Evolutionary conservation across 2,888 invertebrate genomes (phyloP).

Genomic region (Acanthosepion pharaonis): DNA sequence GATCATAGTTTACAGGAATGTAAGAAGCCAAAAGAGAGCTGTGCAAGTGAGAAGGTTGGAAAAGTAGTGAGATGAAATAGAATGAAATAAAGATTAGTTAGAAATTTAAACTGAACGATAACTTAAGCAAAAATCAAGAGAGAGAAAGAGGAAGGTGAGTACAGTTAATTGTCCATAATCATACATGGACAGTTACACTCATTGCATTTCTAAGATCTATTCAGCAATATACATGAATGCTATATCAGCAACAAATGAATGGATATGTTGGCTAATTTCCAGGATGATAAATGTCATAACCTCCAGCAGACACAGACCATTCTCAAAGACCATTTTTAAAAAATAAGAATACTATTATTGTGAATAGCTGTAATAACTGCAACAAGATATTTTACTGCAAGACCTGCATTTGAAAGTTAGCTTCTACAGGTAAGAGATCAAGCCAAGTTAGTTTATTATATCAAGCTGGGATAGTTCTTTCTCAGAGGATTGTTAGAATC

Average conservation of each 20-base stretch:
- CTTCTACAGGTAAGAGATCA: background rate
- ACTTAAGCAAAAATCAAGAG: background rate
- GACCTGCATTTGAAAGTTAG: background rate
- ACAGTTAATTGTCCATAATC: constrained; percentile 20
- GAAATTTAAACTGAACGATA: background rate
- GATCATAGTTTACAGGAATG: too few species aligned
- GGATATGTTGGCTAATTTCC: constrained; percentile 6
- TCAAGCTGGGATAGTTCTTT: too few species aligned
- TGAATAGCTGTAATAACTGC: background rate
- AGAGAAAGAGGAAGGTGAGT: background rate
- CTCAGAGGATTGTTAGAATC: too few species aligned
- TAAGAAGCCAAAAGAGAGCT: too few species aligned
- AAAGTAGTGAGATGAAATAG: background rate
- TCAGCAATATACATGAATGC: constrained; percentile 9
- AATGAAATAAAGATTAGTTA: background rate
- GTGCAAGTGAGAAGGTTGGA: background rate
- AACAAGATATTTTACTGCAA: background rate
- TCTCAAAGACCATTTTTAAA: background rate
- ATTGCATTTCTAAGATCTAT: background rate
- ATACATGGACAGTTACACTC: background rate
- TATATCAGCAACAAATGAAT: background rate
- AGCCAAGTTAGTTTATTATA: too few species aligned
- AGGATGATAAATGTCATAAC: background rate
- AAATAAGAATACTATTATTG: background rate
- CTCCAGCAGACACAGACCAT: background rate